phyloP scores from a whole-genome alignment of 2,797 vertebrate species.

The Emydoidea blandingii region DNA sequence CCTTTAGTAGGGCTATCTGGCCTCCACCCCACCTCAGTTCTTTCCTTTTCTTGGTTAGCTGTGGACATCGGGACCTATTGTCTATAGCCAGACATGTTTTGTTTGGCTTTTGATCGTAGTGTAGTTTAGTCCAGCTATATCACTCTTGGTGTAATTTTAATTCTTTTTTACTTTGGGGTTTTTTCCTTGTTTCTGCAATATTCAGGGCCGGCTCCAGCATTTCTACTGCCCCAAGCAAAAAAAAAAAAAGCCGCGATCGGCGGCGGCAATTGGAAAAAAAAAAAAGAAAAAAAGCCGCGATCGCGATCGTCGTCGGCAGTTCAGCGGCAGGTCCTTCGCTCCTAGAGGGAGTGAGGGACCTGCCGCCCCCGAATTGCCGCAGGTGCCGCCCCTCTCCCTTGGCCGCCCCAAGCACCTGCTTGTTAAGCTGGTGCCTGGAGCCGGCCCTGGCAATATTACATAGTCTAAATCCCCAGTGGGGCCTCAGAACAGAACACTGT shows the following conservation, averaged over 20 bases:
- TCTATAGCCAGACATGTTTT: not conserved
- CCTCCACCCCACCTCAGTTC: constrained; percentile 1
- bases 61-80: not conserved
- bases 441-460: not conserved
- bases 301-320: too few species aligned
- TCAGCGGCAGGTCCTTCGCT: too few species aligned
- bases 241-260: too few species aligned
- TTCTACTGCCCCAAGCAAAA: too few species aligned
- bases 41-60: not conserved
- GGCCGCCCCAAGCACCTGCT: too few species aligned
- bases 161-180: not conserved
- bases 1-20: not conserved
- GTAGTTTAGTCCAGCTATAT: not conserved
- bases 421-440: too few species aligned
- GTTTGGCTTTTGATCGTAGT: not conserved
- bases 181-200: not conserved
- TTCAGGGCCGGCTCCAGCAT: not conserved
- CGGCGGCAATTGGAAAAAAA: too few species aligned
- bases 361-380: too few species aligned
- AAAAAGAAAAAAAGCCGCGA: too few species aligned
- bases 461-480: not conserved
- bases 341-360: too few species aligned
- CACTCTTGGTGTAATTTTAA: not conserved
- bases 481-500: too few species aligned
- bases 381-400: too few species aligned